These are phyloP conservation scores for Peromyscus attwateri DNA, from an alignment of 2,797 vertebrate genomes.

Conservation along the genomic window DNA sequence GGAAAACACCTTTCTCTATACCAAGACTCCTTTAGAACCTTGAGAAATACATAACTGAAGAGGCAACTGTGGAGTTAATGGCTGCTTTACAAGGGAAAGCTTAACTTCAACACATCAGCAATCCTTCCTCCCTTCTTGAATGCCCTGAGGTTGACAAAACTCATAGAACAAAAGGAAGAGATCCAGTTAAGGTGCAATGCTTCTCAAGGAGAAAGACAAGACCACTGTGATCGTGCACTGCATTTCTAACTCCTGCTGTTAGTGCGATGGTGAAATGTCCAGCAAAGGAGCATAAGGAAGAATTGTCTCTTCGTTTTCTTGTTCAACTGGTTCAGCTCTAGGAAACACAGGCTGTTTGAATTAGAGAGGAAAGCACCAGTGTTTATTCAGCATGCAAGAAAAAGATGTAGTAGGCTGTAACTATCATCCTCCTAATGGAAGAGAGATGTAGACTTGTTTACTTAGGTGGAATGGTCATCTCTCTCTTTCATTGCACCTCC, in stretches of 20 bases:
- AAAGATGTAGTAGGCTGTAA: neutral
- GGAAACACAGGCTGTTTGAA: conserved; percentile 40
- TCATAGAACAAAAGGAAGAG: neutral
- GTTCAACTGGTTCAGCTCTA: neutral
- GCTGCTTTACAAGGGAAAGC: neutral
- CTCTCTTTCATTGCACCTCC: neutral
- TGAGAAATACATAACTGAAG: neutral
- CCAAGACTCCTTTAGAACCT: neutral
- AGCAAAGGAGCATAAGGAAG: neutral
- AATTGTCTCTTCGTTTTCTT: conserved; percentile 19
- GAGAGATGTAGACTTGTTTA: neutral
- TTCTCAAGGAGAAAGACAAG: neutral
- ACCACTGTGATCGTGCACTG: neutral
- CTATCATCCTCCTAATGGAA: neutral
- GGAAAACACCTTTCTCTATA: neutral
- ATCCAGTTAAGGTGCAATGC: neutral
- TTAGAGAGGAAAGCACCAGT: neutral
- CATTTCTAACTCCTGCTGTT: neutral
- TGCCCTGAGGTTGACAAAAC: neutral
- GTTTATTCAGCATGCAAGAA: neutral
- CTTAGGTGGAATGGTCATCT: neutral
- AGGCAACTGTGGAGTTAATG: neutral
- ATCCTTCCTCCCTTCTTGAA: neutral
- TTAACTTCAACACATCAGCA: neutral
- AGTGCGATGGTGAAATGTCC: neutral